Percentiles rank a stretch among this genome's conserved stretches.
Evolutionary conservation across 1,140 invertebrate species (phyloP).

Genomic region (Papilio machaon): DNA sequence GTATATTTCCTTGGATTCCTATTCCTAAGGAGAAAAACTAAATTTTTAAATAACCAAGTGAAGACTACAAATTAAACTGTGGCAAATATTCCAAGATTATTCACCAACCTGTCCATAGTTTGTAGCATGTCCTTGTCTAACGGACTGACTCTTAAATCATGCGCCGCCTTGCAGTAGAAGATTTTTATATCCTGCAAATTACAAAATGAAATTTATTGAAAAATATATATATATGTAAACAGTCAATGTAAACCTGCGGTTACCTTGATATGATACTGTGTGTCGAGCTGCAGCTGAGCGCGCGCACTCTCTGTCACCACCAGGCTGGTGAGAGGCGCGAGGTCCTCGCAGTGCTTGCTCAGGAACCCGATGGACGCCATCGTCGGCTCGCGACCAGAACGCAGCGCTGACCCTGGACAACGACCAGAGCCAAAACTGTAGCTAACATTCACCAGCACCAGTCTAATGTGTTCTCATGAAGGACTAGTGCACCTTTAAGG

Average conservation of each 20-base stretch:
- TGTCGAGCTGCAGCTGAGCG: constrained; percentile 47
- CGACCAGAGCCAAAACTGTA: no score
- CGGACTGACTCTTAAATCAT: constrained; percentile 86
- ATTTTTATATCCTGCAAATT: constrained; percentile 84
- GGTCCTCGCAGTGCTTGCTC: constrained; percentile 58
- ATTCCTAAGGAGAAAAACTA: no score
- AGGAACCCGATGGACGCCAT: constrained; percentile 73
- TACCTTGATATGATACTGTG: constrained; percentile 54
- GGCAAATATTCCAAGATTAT: neutral
- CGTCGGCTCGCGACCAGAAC: constrained; percentile 56
- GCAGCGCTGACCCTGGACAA: constrained; percentile 60
- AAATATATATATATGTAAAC: no score
- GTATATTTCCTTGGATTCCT: no score
- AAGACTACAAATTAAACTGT: no score
- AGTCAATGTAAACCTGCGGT: neutral
- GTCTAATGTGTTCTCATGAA: no score
- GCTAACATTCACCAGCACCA: no score
- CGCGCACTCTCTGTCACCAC: constrained; percentile 51
- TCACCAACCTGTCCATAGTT: constrained; percentile 82
- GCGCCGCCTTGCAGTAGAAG: constrained; percentile 89
- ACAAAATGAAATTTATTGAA: constrained; percentile 33
- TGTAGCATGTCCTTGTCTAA: constrained; percentile 86
- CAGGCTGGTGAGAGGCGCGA: constrained; percentile 62
- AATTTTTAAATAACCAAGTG: no score
- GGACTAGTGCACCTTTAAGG: constrained; percentile 66